Base-by-base conservation (phyloP, 2,888 invertebrate species). In the Lasioglossum lativentre region DNA sequence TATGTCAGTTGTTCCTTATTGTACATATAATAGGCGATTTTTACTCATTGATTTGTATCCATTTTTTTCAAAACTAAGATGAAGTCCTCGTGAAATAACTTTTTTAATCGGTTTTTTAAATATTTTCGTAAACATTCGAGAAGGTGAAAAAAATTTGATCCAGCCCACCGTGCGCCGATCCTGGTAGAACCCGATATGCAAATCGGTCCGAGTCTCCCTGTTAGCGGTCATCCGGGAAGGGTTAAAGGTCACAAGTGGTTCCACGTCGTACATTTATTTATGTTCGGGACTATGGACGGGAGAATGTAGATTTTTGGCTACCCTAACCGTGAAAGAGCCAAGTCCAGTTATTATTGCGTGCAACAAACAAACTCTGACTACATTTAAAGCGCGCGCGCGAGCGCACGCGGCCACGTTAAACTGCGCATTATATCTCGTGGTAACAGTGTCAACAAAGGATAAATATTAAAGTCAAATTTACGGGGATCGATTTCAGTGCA, bases 211-310 rank as follows among this genome's bases (percentile, higher is more conserved):
- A 47, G 47, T 77, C 80, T 85, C 86, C 85, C 77, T 85, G 85
- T 77, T 73, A 78, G 63, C 71, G 85, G 86, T 85, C 83, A 80
- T 45, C 70, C 45, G 34, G 75, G 77, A 66, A 78, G 85, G 86
- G 86, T 86, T 75, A 85, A 86, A 86, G 86, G 80, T 85, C 86
- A 78, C 80, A 75, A 86, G 77, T 86, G 78, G 66, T 34, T 80
- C 66, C 70, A 45, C 74, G 63, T 47, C 56, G 83, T 34, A 75
- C 85, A 34, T 73, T 74, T 82, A 78, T 70, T 74, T 34, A 71
- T 80, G 63, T 59, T 56, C 45, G 42, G 38, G 56, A 63, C 73
- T 56, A 30, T 6, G 74, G 59, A 14, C 47, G 19, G 34, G 27
- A 23, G 78, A 83, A 83, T 75, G 83, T 78, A 70, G 84, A 83